phyloP scores from a whole-genome alignment of 2,888 invertebrate genomes.

The Masnerella sp. region DNA sequence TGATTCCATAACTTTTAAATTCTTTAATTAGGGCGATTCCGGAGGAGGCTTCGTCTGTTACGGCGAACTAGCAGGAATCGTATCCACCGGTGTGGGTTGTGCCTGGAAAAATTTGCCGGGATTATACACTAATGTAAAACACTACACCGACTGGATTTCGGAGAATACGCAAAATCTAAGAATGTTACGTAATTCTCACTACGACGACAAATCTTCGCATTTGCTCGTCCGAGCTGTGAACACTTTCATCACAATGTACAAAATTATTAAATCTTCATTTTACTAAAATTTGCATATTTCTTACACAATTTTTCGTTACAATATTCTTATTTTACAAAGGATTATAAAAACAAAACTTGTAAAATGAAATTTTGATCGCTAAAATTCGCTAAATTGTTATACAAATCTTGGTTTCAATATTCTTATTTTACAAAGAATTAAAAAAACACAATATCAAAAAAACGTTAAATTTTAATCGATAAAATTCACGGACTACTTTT shows the following conservation, averaged over 20 bases:
- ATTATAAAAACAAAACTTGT: no score
- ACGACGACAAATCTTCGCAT: not conserved
- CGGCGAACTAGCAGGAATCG: conserved; percentile 67
- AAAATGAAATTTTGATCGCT: no score
- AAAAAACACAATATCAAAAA: not conserved
- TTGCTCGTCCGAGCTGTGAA: not conserved
- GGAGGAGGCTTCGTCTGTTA: conserved; percentile 72
- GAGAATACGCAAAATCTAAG: conserved; percentile 1
- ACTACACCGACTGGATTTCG: conserved; percentile 67
- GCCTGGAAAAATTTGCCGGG: conserved; percentile 69
- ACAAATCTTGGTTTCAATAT: no score
- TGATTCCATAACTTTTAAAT: not conserved
- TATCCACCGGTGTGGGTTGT: conserved; percentile 72
- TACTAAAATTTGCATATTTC: no score
- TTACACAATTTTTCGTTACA: no score
- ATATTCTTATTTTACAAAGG: no score
- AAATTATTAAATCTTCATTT: no score
- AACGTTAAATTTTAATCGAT: no score
- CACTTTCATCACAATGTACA: no score
- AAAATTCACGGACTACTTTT: not conserved
- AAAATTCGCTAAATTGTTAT: no score
- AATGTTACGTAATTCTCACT: not conserved
- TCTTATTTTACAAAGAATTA: no score
- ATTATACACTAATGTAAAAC: conserved; percentile 67
- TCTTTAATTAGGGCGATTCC: conserved; percentile 72